Evolutionary conservation across 2,797 vertebrate genomes (phyloP).

Genomic region (Rousettus madagascariensis): DNA sequence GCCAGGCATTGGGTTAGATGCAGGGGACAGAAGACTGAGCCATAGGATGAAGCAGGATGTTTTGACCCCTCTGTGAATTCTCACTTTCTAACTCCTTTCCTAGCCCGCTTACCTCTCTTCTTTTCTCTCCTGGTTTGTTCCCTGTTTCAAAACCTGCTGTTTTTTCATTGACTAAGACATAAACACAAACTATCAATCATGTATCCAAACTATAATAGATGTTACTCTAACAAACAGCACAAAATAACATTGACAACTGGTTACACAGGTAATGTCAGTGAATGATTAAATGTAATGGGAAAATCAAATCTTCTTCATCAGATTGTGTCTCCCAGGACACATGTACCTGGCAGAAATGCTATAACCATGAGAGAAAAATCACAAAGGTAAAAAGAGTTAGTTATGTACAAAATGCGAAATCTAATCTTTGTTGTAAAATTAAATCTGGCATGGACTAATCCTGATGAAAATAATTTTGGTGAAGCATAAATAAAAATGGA

Average conservation of each 20-base stretch:
- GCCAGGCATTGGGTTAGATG: neutral
- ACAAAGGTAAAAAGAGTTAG: neutral
- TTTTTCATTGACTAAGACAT: neutral
- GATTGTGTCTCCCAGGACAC: neutral
- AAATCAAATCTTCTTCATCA: neutral
- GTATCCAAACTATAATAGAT: neutral
- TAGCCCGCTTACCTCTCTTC: too few relatives aligned
- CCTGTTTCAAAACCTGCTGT: neutral
- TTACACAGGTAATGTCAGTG: neutral
- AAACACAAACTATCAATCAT: neutral
- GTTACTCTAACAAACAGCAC: neutral
- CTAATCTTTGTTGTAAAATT: neutral
- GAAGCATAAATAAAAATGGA: neutral
- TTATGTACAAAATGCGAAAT: neutral
- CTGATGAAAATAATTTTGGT: neutral
- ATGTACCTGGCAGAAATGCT: neutral
- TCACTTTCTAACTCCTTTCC: neutral
- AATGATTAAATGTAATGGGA: neutral
- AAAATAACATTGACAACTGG: constrained; percentile 1
- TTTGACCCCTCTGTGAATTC: neutral
- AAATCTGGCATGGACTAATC: neutral
- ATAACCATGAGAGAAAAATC: neutral
- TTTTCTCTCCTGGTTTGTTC: neutral
- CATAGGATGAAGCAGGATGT: too few relatives aligned
- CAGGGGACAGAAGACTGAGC: neutral